Evolutionary conservation across 1,140 invertebrate species (phyloP).

Genomic region (Leptinotarsa texana): DNA sequence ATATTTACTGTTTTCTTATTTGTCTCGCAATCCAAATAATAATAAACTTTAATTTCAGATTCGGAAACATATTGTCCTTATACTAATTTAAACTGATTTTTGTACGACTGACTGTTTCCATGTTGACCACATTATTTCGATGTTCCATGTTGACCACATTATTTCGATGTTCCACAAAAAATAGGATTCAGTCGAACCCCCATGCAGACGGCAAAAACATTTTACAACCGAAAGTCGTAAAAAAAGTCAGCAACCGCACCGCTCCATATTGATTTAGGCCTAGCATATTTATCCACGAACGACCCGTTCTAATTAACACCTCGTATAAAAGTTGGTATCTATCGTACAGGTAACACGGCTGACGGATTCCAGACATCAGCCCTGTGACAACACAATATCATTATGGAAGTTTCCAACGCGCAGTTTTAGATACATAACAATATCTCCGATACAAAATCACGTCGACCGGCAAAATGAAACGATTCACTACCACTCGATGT

Average conservation of each 20-base stretch:
- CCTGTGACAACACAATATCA: background rate
- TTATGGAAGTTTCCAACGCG: background rate
- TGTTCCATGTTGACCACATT: too few relatives aligned
- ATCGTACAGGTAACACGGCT: background rate
- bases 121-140: too few relatives aligned
- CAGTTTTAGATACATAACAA: background rate
- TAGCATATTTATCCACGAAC: background rate
- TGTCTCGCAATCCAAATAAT: too few relatives aligned
- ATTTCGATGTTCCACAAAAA: too few relatives aligned
- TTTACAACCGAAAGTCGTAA: background rate
- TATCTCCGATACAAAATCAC: background rate
- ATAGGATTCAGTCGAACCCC: too few relatives aligned
- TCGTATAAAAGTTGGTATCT: constrained; percentile 1
- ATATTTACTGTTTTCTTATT: too few relatives aligned
- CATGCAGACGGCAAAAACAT: background rate
- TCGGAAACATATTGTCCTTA: too few relatives aligned
- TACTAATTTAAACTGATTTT: too few relatives aligned
- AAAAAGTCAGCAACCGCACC: constrained; percentile 5
- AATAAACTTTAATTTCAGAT: too few relatives aligned
- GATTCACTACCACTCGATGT: too few relatives aligned
- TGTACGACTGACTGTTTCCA: too few relatives aligned
- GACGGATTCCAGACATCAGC: background rate
- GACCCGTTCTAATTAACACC: constrained; percentile 2
- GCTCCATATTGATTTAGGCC: constrained; percentile 5
- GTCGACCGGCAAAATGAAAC: background rate